Conservation (phyloP, 1,140 invertebrate species). For the Cherax destructor region DNA sequence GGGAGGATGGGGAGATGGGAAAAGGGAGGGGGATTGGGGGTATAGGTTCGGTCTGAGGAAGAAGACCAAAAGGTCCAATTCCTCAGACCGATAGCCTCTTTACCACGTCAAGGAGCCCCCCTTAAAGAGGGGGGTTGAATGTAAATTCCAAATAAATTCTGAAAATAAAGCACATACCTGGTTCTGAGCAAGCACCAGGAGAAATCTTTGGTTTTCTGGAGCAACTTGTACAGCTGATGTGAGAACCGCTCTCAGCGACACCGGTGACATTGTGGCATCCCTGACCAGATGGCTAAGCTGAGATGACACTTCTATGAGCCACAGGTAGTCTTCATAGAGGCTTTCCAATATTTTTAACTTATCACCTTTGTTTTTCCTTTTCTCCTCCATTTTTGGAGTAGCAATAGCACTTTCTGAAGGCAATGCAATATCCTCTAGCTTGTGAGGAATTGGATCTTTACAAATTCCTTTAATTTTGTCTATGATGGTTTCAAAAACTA, state of each 20-base stretch:
- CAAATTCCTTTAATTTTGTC: constrained; percentile 30
- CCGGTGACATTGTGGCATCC: constrained; percentile 22
- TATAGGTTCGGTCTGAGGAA: too few relatives aligned
- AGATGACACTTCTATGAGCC: constrained; percentile 43
- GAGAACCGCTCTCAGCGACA: constrained; percentile 19
- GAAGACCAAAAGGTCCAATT: too few relatives aligned
- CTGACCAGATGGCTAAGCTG: constrained; percentile 10
- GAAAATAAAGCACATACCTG: constrained; percentile 30
- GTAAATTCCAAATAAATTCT: not conserved
- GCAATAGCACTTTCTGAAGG: not conserved
- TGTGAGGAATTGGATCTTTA: not conserved
- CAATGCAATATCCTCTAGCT: constrained; percentile 31
- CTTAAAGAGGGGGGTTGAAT: too few relatives aligned
- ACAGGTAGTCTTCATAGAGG: constrained; percentile 48
- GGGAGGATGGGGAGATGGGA: too few relatives aligned
- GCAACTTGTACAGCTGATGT: constrained; percentile 26
- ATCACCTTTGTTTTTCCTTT: not conserved
- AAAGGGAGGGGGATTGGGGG: too few relatives aligned
- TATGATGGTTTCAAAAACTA: constrained; percentile 61
- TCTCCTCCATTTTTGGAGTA: not conserved
- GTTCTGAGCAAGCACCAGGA: constrained; percentile 40
- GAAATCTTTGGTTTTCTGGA: constrained; percentile 47
- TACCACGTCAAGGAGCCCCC: too few relatives aligned
- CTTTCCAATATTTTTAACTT: constrained; percentile 10
- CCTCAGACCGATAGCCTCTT: too few relatives aligned